These are phyloP conservation scores for Andrena camellia DNA, from an alignment of 2,888 invertebrate genomes.

Conservation along the genomic window DNA sequence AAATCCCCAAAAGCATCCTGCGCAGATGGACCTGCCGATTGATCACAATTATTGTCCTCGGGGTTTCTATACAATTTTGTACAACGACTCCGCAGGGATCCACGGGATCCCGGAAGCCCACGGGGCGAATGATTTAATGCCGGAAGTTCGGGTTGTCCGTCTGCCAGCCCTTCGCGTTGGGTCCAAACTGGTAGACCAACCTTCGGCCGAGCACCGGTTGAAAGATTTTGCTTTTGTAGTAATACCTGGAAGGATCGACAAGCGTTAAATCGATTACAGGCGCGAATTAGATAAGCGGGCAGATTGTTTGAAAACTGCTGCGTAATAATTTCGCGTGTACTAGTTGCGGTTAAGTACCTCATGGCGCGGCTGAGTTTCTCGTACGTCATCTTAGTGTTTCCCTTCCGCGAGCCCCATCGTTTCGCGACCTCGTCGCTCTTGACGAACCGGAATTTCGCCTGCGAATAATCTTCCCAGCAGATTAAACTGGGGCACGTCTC, in stretches of 20 bases:
- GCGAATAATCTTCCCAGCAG: slow-evolving; percentile 94
- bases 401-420: slow-evolving; percentile 94
- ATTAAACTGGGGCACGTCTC: slow-evolving; percentile 93
- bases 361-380: slow-evolving; percentile 96
- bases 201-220: slow-evolving; percentile 91
- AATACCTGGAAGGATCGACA: slow-evolving; percentile 87
- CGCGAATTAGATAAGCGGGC: background rate
- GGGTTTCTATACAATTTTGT: slow-evolving; percentile 41
- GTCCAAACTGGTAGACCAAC: slow-evolving; percentile 93
- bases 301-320: no score
- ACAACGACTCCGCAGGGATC: slow-evolving; percentile 17
- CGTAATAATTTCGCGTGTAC: background rate
- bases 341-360: slow-evolving; percentile 86
- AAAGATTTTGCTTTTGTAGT: slow-evolving; percentile 92
- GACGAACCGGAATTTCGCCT: slow-evolving; percentile 95
- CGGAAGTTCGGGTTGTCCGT: slow-evolving; percentile 88
- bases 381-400: slow-evolving; percentile 96
- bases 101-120: background rate
- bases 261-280: background rate
- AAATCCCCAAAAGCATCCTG: slow-evolving; percentile 9
- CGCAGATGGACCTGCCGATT: background rate
- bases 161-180: slow-evolving; percentile 92
- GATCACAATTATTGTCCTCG: slow-evolving; percentile 3
- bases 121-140: slow-evolving; percentile 59
- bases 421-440: slow-evolving; percentile 94